Evolutionary conservation across 2,888 invertebrate genomes (phyloP).

Genomic region (Artemia sinica): DNA sequence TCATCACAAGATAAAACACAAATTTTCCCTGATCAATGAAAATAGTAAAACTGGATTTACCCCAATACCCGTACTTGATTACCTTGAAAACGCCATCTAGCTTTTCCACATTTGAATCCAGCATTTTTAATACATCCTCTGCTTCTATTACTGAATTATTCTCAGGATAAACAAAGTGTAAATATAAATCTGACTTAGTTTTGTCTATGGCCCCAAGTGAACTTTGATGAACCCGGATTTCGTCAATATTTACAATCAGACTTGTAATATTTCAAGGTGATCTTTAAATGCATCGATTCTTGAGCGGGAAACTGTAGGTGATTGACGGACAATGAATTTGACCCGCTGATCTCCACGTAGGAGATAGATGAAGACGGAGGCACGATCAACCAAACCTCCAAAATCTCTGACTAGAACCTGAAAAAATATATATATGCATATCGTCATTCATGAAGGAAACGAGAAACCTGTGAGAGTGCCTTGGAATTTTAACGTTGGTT

Average conservation of each 20-base stretch:
- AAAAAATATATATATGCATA: constrained; percentile 18
- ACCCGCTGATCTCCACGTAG: constrained; percentile 82
- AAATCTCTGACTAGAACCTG: constrained; percentile 70
- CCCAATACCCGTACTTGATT: constrained; percentile 22
- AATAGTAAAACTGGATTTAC: background rate
- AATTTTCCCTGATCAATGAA: background rate
- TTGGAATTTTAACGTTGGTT: too few relatives aligned
- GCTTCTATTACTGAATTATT: constrained; percentile 89
- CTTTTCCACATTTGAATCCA: constrained; percentile 77
- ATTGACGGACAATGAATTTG: constrained; percentile 68
- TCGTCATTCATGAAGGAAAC: too few relatives aligned
- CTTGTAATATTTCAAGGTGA: constrained; percentile 69
- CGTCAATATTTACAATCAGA: constrained; percentile 79
- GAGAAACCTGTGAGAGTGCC: too few relatives aligned
- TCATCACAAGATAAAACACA: background rate
- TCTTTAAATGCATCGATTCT: constrained; percentile 58
- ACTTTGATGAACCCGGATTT: constrained; percentile 69
- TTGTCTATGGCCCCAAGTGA: constrained; percentile 77
- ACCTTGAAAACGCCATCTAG: constrained; percentile 71
- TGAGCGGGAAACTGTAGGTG: constrained; percentile 69
- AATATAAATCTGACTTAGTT: constrained; percentile 75
- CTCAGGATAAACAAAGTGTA: constrained; percentile 69
- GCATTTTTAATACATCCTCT: constrained; percentile 59
- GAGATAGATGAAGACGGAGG: constrained; percentile 76
- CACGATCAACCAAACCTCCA: constrained; percentile 57